Evolutionary conservation across 2,113 vertebrate species (phyloP), one percentile per base, ranked within the genome.

Genomic region (Apus apus): DNA sequence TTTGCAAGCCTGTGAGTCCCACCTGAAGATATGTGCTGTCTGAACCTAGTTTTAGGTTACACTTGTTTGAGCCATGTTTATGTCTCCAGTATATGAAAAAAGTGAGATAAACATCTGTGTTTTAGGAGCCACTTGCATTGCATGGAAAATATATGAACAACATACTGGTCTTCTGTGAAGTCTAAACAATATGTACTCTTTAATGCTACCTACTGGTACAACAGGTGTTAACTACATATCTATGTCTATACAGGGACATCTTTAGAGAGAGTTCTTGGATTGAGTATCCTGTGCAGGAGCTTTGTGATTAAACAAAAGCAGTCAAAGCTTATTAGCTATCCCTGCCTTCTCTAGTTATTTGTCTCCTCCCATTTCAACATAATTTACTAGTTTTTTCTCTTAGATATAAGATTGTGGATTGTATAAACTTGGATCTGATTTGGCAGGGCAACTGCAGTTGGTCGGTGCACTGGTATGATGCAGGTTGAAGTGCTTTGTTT

Each of bases 101-200:
- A 16, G 16, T 20, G 34, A 72, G 51, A 26, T 48, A 72, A 80
- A 72, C 3, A 17, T 26, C 34, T 65, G 12, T 82, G 21, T 34
- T 77, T 38, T 50, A 58, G n/a, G 73, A 82, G 18, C 3, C 23
- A 17, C 8, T 32, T 57, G 9, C 8, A 25, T n/a, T 51, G 29
- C 13, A 14, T 14, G n/a, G 30, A 64, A 53, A 40, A 92, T 29
- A 17, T 0, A 43, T n/a, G 38, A 3, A 11, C 9, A 23, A 12
- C n/a, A 25, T 8, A 15, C 4, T 58, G 8, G n/a, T 46, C 36
- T 54, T 67, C 67, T 45, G 1, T 29, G 32, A 40, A 57, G 13
- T 45, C 36, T 43, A 8, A 66, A n/a, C 9, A 21, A 22, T 50
- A 4, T 0, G 0, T 32, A 19, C 13, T 58, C 5, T 19, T 76